phyloP scores from a whole-genome alignment of 2,797 vertebrate species.

The Anguilla obscura region DNA sequence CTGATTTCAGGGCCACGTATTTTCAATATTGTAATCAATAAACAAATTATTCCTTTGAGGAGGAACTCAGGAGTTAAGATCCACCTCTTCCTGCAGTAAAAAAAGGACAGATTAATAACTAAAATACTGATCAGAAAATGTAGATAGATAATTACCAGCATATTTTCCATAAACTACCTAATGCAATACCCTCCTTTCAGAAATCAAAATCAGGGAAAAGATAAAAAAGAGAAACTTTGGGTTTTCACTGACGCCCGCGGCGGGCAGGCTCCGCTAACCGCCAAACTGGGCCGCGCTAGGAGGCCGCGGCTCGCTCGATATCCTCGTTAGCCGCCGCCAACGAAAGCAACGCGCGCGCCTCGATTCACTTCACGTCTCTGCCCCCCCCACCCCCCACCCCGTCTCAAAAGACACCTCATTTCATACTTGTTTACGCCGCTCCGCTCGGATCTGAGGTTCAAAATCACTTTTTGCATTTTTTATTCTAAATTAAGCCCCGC shows the following conservation, averaged over 20 bases:
- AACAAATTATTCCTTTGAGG: neutral
- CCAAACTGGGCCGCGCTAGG: neutral
- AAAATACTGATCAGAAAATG: neutral
- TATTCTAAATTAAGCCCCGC: slow-evolving; percentile 72
- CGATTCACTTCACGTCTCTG: slow-evolving; percentile 56
- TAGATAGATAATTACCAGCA: neutral
- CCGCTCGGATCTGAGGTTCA: slow-evolving; percentile 67
- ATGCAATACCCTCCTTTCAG: neutral
- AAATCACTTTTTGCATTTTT: slow-evolving; percentile 67
- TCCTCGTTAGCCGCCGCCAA: slow-evolving; percentile 39
- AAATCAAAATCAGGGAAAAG: neutral
- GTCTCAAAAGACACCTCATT: slow-evolving; percentile 66
- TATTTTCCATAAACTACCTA: neutral
- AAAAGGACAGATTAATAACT: neutral
- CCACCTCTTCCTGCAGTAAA: neutral
- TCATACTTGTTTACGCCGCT: slow-evolving; percentile 71
- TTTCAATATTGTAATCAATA: neutral
- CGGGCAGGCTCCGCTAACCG: neutral
- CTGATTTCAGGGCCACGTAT: neutral
- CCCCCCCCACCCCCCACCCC: neutral
- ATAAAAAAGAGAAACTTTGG: neutral
- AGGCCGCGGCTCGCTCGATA: slow-evolving; percentile 7
- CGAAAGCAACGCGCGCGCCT: slow-evolving; percentile 54
- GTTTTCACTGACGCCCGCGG: neutral
- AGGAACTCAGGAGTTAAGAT: neutral